Conservation (phyloP, 2,113 vertebrate species). For the Grammatotria lemairii region DNA sequence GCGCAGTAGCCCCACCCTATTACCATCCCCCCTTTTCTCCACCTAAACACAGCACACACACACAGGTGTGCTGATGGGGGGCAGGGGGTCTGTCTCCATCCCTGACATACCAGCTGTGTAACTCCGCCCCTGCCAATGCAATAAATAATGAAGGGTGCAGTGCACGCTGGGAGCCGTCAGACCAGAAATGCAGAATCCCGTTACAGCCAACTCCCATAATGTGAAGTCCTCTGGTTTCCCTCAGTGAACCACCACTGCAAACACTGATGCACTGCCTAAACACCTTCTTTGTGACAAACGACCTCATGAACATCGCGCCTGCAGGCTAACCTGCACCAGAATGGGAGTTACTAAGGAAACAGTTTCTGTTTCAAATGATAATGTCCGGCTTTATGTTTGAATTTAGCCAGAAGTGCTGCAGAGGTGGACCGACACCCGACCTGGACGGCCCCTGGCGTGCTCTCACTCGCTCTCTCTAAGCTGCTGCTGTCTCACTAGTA, state of each 20-base stretch:
- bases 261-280: not conserved
- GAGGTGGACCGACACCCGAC: not conserved
- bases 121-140: slow-evolving; percentile 12
- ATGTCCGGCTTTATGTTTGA: not conserved
- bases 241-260: not conserved
- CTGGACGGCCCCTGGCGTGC: not conserved
- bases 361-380: not conserved
- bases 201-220: slow-evolving; percentile 1
- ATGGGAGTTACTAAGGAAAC: not conserved
- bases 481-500: not conserved
- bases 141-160: slow-evolving; percentile 51
- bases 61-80: slow-evolving; percentile 6
- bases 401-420: not conserved
- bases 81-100: not conserved
- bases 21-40: not conserved
- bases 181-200: not conserved
- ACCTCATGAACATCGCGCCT: not conserved
- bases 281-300: not conserved
- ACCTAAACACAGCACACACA: not conserved
- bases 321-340: not conserved
- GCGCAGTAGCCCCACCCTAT: not conserved
- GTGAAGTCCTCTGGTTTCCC: not conserved
- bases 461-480: not conserved
- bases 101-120: slow-evolving; percentile 36
- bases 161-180: slow-evolving; percentile 26